Conservation (phyloP, 2,113 vertebrate species). For the Apistogramma diplotaenia region DNA sequence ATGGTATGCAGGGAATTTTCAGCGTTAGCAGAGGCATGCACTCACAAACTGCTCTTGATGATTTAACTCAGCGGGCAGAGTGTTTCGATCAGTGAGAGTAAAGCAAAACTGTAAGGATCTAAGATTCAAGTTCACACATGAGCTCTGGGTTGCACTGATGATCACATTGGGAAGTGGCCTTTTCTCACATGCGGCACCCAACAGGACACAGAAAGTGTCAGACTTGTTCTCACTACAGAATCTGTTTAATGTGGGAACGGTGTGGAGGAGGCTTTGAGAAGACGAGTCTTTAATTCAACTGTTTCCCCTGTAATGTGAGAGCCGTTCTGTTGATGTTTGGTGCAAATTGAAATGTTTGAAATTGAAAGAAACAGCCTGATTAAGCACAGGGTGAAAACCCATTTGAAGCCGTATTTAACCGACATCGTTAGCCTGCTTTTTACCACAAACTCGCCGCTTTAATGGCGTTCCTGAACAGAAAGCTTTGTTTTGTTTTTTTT, state of each 20-base stretch:
- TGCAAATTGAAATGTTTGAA: not conserved
- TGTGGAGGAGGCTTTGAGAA: not conserved
- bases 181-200: not conserved
- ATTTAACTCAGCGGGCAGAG: not conserved
- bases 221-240: not conserved
- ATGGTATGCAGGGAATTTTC: not conserved
- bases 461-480: not conserved
- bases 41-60: not conserved
- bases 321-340: not conserved
- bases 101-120: not conserved
- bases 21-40: not conserved
- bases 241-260: not conserved
- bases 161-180: not conserved
- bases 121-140: not conserved
- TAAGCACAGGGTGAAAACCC: not conserved
- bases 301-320: rapidly evolving
- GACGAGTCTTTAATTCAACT: not conserved
- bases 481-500: not conserved
- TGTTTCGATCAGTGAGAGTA: not conserved
- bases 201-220: rapidly evolving
- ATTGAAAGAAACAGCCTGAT: not conserved
- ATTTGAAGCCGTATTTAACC: not conserved
- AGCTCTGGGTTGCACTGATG: not conserved
- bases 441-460: not conserved
- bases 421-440: not conserved